A percentile compares a stretch with the other conserved stretches of the same genome.
Evolutionary conservation across 2,888 invertebrate genomes (phyloP).

Genomic region (Endotricha flammealis): DNA sequence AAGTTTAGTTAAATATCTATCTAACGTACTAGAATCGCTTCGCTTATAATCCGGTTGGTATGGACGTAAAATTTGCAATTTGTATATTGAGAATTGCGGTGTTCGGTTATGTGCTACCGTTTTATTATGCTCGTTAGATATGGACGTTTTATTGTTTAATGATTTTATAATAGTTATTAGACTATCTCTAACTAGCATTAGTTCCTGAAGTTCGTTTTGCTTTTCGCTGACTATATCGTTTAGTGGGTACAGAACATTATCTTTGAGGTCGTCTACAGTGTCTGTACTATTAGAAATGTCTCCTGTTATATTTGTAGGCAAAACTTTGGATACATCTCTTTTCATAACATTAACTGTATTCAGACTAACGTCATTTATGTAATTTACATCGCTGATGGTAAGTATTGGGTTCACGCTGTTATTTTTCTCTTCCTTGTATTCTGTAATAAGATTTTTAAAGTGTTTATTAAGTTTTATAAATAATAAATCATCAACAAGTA

Average conservation of each 20-base stretch:
- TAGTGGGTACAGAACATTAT: slow-evolving; percentile 35
- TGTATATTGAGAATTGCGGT: slow-evolving; percentile 31
- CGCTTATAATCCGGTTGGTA: slow-evolving; percentile 20
- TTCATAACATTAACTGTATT: slow-evolving; percentile 37
- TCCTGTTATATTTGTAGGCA: slow-evolving; percentile 12
- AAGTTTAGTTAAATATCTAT: slow-evolving; percentile 40
- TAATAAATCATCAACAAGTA: no score
- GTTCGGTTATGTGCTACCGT: slow-evolving; percentile 13
- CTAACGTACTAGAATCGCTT: slow-evolving; percentile 15
- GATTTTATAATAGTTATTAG: slow-evolving; percentile 31
- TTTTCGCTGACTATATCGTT: slow-evolving; percentile 40
- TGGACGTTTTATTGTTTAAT: slow-evolving; percentile 20
- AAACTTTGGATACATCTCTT: slow-evolving; percentile 30
- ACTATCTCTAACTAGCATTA: slow-evolving; percentile 37
- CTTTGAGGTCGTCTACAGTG: slow-evolving; percentile 22
- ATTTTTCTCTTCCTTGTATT: no score
- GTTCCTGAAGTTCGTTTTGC: slow-evolving; percentile 39
- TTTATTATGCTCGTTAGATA: slow-evolving; percentile 15
- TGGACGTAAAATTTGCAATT: slow-evolving; percentile 32
- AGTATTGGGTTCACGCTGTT: no score
- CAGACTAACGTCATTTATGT: slow-evolving; percentile 14
- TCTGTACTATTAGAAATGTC: slow-evolving; percentile 11
- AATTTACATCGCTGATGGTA: slow-evolving; percentile 6
- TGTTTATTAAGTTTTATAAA: no score
- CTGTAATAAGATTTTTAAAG: no score